phyloP scores from a whole-genome alignment of 2,888 invertebrate species.

The Deilephila porcellus region DNA sequence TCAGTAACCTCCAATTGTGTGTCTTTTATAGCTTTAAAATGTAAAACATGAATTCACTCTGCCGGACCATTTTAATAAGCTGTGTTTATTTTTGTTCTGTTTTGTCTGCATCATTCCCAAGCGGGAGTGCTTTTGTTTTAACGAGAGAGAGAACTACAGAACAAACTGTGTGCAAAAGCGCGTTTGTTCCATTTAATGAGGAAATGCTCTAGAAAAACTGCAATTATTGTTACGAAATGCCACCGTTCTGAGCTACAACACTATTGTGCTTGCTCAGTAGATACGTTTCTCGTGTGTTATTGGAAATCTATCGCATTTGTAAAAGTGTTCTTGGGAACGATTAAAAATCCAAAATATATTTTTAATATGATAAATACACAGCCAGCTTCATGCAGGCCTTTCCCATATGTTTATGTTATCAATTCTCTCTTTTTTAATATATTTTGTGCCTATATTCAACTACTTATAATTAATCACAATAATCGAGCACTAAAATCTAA shows the following conservation, averaged over 20 bases:
- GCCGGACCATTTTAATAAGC: constrained; percentile 26
- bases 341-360: not conserved
- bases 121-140: constrained; percentile 57
- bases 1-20: not conserved
- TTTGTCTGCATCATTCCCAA: constrained; percentile 41
- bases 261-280: constrained; percentile 15
- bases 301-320: constrained; percentile 11
- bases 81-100: constrained; percentile 38
- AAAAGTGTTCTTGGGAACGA: not conserved
- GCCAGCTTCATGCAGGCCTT: not conserved
- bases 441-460: too few species aligned
- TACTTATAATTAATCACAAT: not conserved
- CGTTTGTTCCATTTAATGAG: constrained; percentile 74
- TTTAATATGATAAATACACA: too few species aligned
- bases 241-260: constrained; percentile 44
- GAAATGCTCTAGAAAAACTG: constrained; percentile 81
- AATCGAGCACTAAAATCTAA: not conserved
- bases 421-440: not conserved
- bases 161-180: constrained; percentile 59
- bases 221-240: constrained; percentile 72
- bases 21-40: not conserved
- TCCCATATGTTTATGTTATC: not conserved
- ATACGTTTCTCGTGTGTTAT: constrained; percentile 2
- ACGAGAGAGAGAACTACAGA: constrained; percentile 46
- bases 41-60: constrained; percentile 13